A percentile compares a stretch with the other conserved stretches of the same genome.
These are phyloP conservation scores for Anhinga rufa DNA, from an alignment of 2,113 vertebrate genomes.

Conservation along the genomic window DNA sequence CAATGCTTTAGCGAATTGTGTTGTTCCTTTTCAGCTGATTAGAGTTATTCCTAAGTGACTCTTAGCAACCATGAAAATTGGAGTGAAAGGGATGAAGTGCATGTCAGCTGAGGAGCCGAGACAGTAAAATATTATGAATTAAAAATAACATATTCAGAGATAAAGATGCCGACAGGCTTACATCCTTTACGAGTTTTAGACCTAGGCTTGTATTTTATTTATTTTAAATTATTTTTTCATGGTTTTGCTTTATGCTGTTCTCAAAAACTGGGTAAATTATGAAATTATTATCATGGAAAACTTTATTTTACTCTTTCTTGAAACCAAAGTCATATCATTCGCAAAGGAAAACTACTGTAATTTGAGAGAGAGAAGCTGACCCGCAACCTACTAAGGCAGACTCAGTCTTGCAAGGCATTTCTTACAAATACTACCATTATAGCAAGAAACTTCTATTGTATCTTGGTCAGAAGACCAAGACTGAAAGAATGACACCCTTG, in stretches of 20 bases:
- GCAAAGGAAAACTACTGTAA: background rate
- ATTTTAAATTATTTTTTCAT: background rate
- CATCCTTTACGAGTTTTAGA: background rate
- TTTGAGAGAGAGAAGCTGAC: background rate
- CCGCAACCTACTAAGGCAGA: background rate
- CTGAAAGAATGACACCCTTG: background rate
- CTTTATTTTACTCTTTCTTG: background rate
- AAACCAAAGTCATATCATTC: background rate
- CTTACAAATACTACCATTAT: background rate
- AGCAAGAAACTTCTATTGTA: background rate
- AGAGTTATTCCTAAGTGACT: constrained; percentile 18
- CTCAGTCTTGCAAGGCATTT: background rate
- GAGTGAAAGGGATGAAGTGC: background rate
- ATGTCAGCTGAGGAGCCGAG: background rate
- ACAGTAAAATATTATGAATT: constrained; percentile 7
- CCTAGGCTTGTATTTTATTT: background rate
- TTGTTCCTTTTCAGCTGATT: constrained; percentile 13
- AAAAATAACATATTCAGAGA: background rate
- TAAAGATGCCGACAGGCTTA: background rate
- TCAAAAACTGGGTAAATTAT: background rate
- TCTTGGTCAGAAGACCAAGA: background rate
- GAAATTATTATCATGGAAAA: background rate
- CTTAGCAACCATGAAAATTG: background rate
- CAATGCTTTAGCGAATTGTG: background rate
- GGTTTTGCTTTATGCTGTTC: background rate